These are phyloP conservation scores for Xestia c-nigrum DNA, from an alignment of 2,888 invertebrate species.

Conservation along the genomic window DNA sequence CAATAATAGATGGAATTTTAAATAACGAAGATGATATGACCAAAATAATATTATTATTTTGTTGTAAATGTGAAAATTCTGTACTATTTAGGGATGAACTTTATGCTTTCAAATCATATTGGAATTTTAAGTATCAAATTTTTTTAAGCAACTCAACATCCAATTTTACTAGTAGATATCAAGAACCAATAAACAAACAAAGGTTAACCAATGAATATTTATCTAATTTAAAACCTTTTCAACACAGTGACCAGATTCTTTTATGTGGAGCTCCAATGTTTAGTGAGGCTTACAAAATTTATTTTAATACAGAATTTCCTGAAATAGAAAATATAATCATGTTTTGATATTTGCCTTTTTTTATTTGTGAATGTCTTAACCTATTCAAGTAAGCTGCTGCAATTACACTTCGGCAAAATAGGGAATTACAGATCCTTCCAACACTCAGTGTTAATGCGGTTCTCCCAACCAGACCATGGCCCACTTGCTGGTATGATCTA, in stretches of 20 bases:
- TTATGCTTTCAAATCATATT: conserved; percentile 90
- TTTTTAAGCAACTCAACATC: conserved; percentile 84
- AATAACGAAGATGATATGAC: conserved; percentile 93
- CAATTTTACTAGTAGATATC: conserved; percentile 80
- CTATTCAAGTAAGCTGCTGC: not conserved
- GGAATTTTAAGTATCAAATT: conserved; percentile 94
- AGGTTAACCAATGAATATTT: conserved; percentile 82
- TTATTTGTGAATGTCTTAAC: conserved; percentile 9
- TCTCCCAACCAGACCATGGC: not conserved
- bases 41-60: conserved; percentile 91
- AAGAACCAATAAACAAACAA: conserved; percentile 85
- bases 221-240: conserved; percentile 74
- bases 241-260: conserved; percentile 84
- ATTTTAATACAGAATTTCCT: conserved; percentile 73
- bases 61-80: conserved; percentile 89
- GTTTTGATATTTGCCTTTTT: conserved; percentile 74
- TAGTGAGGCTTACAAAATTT: conserved; percentile 85
- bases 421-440: not conserved
- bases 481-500: too few relatives aligned
- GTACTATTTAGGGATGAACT: conserved; percentile 92
- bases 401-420: not conserved
- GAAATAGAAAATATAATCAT: conserved; percentile 76
- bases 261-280: conserved; percentile 92
- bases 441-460: not conserved
- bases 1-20: conserved; percentile 91